Evolutionary conservation across 2,113 vertebrate genomes (phyloP).

Genomic region (Speoplatyrhinus poulsoni): DNA sequence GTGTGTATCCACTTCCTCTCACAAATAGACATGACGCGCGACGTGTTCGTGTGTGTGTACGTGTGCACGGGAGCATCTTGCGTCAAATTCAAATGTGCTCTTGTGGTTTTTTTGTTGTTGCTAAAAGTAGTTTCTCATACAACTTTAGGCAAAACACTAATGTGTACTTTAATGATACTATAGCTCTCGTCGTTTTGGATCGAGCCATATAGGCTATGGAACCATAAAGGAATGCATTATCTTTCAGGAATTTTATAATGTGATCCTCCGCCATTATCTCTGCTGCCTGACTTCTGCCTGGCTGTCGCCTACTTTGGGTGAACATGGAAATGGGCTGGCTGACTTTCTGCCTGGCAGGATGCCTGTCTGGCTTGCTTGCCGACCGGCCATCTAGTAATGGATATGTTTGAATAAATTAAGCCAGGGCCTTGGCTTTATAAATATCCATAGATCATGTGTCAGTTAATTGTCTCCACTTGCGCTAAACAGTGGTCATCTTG

Average conservation of each 20-base stretch:
- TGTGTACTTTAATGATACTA: too few relatives aligned
- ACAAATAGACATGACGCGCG: too few relatives aligned
- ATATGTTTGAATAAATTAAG: constrained; percentile 73
- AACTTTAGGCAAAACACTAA: too few relatives aligned
- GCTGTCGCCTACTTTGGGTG: constrained; percentile 15
- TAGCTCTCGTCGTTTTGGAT: too few relatives aligned
- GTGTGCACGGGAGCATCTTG: too few relatives aligned
- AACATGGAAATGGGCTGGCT: constrained; percentile 54
- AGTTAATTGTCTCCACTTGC: constrained; percentile 66
- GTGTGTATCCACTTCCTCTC: too few relatives aligned
- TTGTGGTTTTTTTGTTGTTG: too few relatives aligned
- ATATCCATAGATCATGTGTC: constrained; percentile 74
- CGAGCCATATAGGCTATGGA: constrained; percentile 55
- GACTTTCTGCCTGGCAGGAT: constrained; percentile 41
- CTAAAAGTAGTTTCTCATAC: too few relatives aligned
- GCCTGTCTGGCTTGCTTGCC: constrained; percentile 51
- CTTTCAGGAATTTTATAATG: constrained; percentile 76
- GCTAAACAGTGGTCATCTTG: constrained; percentile 50
- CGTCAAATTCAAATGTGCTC: too few relatives aligned
- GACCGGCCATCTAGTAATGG: constrained; percentile 64
- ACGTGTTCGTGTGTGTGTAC: too few relatives aligned
- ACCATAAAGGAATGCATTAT: constrained; percentile 77
- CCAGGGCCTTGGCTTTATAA: constrained; percentile 72
- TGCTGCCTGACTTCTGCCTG: constrained; percentile 27
- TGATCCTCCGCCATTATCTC: constrained; percentile 55